Conservation (phyloP, 2,888 invertebrate species). For the Pantelozetes paolii region DNA sequence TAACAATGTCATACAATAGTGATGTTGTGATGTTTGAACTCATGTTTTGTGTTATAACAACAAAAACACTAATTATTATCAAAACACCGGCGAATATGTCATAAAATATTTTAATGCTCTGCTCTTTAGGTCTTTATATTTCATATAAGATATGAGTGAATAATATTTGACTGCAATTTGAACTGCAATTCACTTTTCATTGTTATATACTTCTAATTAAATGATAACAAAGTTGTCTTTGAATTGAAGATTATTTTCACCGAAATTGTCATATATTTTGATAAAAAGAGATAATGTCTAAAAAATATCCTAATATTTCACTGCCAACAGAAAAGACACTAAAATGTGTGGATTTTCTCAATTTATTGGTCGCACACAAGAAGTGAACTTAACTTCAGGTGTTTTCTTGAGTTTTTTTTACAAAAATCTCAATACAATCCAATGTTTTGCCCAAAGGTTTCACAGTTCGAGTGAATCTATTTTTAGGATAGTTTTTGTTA, state of each 20-base stretch:
- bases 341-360: not conserved
- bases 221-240: not conserved
- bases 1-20: not conserved
- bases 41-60: constrained; percentile 12
- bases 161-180: constrained; percentile 23
- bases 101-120: constrained; percentile 35
- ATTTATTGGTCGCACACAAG: not conserved
- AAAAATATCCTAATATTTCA: not conserved
- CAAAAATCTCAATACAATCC: constrained; percentile 32
- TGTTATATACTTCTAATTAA: constrained; percentile 13
- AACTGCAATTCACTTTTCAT: no score
- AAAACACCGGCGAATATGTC: constrained; percentile 14
- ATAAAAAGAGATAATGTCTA: constrained; percentile 14
- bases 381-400: constrained; percentile 32
- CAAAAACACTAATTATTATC: constrained; percentile 35
- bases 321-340: not conserved
- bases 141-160: constrained; percentile 30
- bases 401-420: not conserved
- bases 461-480: constrained; percentile 5
- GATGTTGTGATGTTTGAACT: constrained; percentile 1
- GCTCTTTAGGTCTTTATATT: constrained; percentile 22
- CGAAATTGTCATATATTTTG: not conserved
- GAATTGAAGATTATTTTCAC: not conserved
- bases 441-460: constrained; percentile 32
- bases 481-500: constrained; percentile 25